A percentile compares a stretch with the other conserved stretches of the same genome.
These are phyloP conservation scores for Ferdinandea cuprea DNA, from an alignment of 2,888 invertebrate genomes.

Conservation along the genomic window DNA sequence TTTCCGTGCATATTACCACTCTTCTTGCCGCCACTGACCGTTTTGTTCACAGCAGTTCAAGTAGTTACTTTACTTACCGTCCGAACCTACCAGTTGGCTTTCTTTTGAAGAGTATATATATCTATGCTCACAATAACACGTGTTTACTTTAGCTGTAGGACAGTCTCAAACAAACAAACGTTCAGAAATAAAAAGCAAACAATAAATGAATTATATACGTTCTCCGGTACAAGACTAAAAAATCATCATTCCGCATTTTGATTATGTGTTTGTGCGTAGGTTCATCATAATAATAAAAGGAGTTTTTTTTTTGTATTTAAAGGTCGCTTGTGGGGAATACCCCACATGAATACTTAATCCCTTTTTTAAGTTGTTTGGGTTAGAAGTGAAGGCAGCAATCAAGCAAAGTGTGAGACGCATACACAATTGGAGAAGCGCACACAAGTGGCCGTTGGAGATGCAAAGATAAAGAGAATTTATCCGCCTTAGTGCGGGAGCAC, in stretches of 20 bases:
- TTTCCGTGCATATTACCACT: neutral
- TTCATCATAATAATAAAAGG: conserved; percentile 41
- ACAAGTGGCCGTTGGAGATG: conserved; percentile 41
- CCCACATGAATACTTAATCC: conserved; percentile 59
- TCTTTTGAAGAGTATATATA: no score
- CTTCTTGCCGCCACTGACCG: conserved; percentile 16
- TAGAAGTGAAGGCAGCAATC: conserved; percentile 49
- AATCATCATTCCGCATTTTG: conserved; percentile 40
- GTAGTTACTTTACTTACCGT: no score
- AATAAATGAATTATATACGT: neutral
- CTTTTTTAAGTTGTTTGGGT: conserved; percentile 31
- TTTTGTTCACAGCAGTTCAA: neutral
- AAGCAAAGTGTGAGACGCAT: conserved; percentile 42
- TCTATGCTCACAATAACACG: conserved; percentile 30
- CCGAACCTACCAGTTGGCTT: no score
- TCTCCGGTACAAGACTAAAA: conserved; percentile 11
- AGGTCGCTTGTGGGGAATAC: conserved; percentile 60
- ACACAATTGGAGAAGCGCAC: conserved; percentile 45
- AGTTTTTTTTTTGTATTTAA: conserved; percentile 23
- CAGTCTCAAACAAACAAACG: conserved; percentile 5
- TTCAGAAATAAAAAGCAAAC: conserved; percentile 25
- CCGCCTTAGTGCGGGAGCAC: conserved; percentile 60
- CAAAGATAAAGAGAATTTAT: conserved; percentile 62
- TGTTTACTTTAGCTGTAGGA: conserved; percentile 10
- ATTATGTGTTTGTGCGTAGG: conserved; percentile 9